Percentiles rank a stretch among this genome's conserved stretches.
Conservation (phyloP, 2,888 invertebrate genomes). For the Pinctada fucata region DNA sequence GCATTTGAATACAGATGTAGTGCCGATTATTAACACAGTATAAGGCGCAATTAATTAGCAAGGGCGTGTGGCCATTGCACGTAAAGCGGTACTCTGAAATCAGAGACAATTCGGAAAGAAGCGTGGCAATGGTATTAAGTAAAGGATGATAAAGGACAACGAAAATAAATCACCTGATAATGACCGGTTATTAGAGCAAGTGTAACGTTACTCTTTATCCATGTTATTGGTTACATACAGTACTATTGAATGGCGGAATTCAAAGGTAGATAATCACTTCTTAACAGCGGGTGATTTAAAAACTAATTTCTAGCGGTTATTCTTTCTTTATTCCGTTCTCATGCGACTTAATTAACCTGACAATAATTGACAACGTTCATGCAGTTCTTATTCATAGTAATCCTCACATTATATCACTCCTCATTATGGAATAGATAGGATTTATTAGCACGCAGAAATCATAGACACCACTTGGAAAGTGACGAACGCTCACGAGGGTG, state of each 20-base stretch:
- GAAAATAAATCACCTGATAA: background rate
- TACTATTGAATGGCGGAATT: background rate
- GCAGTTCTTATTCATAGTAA: too few relatives aligned
- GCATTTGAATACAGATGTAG: background rate
- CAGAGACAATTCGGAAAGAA: background rate
- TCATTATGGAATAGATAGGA: too few relatives aligned
- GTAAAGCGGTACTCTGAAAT: background rate
- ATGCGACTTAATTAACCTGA: too few relatives aligned
- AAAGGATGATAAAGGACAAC: background rate
- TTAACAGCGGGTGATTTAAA: background rate
- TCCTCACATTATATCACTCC: too few relatives aligned
- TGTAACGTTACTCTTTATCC: background rate
- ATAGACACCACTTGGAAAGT: too few relatives aligned
- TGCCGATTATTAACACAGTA: background rate
- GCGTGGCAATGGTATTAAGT: background rate
- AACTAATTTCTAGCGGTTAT: too few relatives aligned
- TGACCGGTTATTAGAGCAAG: background rate
- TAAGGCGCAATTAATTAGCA: background rate
- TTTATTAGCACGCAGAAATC: too few relatives aligned
- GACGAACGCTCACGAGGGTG: too few relatives aligned
- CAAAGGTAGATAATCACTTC: background rate
- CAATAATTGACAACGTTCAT: too few relatives aligned
- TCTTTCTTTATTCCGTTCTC: too few relatives aligned
- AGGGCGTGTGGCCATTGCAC: background rate
- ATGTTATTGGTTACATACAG: background rate